phyloP scores from a whole-genome alignment of 2,113 vertebrate species.

The Cyphomyrus plagiostoma region DNA sequence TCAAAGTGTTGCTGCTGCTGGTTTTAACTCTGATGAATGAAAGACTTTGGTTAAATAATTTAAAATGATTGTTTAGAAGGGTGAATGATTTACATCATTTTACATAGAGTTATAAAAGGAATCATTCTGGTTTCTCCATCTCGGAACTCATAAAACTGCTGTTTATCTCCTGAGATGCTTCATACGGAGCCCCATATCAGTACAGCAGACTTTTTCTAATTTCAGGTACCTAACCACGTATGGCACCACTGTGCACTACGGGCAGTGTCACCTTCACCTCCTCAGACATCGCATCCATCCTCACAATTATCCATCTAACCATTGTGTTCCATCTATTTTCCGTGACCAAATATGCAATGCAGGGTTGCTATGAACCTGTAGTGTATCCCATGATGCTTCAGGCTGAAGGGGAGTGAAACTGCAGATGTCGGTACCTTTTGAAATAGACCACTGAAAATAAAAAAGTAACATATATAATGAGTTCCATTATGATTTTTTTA shows the following conservation, averaged over 20 bases:
- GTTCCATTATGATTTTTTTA: slow-evolving; percentile 37
- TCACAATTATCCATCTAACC: too few species aligned
- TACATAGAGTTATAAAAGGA: not conserved
- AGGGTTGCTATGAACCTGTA: not conserved
- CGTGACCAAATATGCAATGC: not conserved
- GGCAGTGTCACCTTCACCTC: not conserved
- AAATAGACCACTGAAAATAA: not conserved
- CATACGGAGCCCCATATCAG: too few species aligned
- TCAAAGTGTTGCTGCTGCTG: not conserved
- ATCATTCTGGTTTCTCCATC: not conserved
- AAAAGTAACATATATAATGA: not conserved
- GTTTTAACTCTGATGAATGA: not conserved
- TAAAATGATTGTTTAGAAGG: not conserved
- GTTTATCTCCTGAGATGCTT: not conserved
- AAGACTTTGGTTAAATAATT: not conserved
- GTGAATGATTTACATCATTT: not conserved
- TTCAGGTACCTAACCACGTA: not conserved
- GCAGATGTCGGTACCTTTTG: not conserved
- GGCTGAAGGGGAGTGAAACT: not conserved
- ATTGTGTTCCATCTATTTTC: not conserved
- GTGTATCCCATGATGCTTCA: not conserved
- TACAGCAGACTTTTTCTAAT: too few species aligned
- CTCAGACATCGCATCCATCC: not conserved
- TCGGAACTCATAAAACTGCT: not conserved
- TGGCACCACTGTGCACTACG: not conserved